Evolutionary conservation across 2,113 vertebrate genomes (phyloP).

Genomic region (Pelecanus crispus): DNA sequence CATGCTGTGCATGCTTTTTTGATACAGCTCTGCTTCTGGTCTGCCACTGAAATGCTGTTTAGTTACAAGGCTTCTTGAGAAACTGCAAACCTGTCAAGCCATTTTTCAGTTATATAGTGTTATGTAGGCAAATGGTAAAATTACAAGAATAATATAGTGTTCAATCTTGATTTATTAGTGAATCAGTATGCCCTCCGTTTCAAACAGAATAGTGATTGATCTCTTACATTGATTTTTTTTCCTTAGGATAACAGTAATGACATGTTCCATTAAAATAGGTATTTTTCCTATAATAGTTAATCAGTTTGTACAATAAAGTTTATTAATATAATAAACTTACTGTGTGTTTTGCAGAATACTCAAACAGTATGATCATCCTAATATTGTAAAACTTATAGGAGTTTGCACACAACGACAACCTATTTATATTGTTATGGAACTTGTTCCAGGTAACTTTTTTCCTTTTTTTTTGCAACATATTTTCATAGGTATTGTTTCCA

Average conservation of each 20-base stretch:
- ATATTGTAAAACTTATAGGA: constrained; percentile 97
- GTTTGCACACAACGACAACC: constrained; percentile 97
- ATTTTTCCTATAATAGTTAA: not conserved
- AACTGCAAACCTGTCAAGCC: not conserved
- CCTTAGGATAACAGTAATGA: not conserved
- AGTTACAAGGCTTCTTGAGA: not conserved
- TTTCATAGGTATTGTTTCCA: not conserved
- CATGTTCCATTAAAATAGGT: not conserved
- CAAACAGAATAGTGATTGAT: not conserved
- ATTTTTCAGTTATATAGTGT: not conserved
- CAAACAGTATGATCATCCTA: constrained; percentile 97
- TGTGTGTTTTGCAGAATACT: constrained; percentile 84
- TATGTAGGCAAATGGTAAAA: not conserved
- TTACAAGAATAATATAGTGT: not conserved
- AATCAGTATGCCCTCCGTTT: not conserved
- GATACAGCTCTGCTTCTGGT: not conserved
- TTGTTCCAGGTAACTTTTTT: constrained; percentile 85
- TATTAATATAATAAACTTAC: not conserved
- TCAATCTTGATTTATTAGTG: not conserved
- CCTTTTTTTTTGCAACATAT: not conserved
- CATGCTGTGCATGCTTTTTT: not conserved
- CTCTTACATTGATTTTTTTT: not conserved
- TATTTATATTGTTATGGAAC: constrained; percentile 98
- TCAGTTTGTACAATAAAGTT: not conserved
- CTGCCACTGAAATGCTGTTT: not conserved